phyloP scores from a whole-genome alignment of 2,113 vertebrate species.

The Centrocercus urophasianus region DNA sequence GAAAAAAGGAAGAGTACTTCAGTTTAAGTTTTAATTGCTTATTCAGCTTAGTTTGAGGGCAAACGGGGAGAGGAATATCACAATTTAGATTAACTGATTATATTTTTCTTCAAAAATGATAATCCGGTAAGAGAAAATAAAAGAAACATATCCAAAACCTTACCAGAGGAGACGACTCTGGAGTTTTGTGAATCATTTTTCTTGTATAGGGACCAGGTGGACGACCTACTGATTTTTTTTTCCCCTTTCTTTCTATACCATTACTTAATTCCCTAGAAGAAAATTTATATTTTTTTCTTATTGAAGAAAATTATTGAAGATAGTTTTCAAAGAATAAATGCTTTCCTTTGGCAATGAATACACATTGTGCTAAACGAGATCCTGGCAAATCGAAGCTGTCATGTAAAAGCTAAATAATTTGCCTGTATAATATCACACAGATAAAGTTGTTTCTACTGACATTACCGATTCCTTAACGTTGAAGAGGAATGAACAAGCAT shows the following conservation, averaged over 20 bases:
- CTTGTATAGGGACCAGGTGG: conserved; percentile 87
- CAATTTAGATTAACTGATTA: not conserved
- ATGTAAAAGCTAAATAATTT: not conserved
- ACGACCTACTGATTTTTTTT: conserved; percentile 88
- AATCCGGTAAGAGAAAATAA: not conserved
- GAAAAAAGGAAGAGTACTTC: not conserved
- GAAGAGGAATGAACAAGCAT: not conserved
- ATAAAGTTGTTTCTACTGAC: not conserved
- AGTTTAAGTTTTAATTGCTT: not conserved
- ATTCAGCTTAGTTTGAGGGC: not conserved
- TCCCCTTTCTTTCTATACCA: conserved; percentile 90
- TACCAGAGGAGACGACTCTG: conserved; percentile 80
- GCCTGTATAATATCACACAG: not conserved
- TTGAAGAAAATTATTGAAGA: conserved; percentile 15
- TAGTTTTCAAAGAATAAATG: not conserved
- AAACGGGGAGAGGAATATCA: not conserved
- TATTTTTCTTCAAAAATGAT: conserved; percentile 17
- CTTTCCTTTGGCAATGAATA: not conserved
- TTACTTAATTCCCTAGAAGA: conserved; percentile 87
- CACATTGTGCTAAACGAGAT: not conserved
- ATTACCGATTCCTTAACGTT: not conserved
- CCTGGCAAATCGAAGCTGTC: not conserved
- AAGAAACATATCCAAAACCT: conserved; percentile 31
- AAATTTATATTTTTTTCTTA: conserved; percentile 51
- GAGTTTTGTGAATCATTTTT: conserved; percentile 84